phyloP scores from a whole-genome alignment of 2,113 vertebrate genomes.

The Zeus faber region DNA sequence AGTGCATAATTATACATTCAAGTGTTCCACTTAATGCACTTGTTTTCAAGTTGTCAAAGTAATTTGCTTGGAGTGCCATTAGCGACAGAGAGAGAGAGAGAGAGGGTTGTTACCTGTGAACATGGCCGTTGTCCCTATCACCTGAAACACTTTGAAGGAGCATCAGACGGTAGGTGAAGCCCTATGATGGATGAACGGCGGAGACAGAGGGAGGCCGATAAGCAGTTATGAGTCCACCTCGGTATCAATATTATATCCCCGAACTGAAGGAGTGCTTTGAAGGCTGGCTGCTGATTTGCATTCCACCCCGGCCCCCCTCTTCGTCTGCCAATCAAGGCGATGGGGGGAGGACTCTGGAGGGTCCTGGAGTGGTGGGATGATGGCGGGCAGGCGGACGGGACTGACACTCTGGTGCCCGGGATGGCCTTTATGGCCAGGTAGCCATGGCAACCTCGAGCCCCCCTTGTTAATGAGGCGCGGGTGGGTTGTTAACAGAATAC shows the following conservation, averaged over 20 bases:
- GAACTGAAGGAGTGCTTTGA: too few relatives aligned
- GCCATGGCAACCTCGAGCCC: conserved; percentile 65
- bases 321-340: conserved; percentile 36
- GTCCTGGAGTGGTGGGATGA: conserved; percentile 52
- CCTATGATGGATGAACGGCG: too few relatives aligned
- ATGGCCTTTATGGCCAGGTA: conserved; percentile 62
- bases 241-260: too few relatives aligned
- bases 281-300: too few relatives aligned
- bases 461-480: conserved; percentile 63
- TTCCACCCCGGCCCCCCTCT: too few relatives aligned
- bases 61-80: conserved; percentile 68
- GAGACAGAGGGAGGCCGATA: too few relatives aligned
- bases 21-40: conserved; percentile 75
- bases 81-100: too few relatives aligned
- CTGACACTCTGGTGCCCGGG: conserved; percentile 60
- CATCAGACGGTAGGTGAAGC: conserved; percentile 18
- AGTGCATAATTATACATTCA: conserved; percentile 74
- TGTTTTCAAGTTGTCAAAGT: conserved; percentile 75
- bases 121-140: conserved; percentile 41
- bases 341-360: conserved; percentile 40
- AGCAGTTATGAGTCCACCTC: too few relatives aligned
- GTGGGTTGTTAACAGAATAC: conserved; percentile 69
- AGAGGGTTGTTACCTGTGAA: conserved; percentile 54
- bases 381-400: conserved; percentile 13
- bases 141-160: conserved; percentile 25